These are phyloP conservation scores for Ennomos fuscantarius DNA, from an alignment of 2,888 invertebrate genomes.

Conservation along the genomic window DNA sequence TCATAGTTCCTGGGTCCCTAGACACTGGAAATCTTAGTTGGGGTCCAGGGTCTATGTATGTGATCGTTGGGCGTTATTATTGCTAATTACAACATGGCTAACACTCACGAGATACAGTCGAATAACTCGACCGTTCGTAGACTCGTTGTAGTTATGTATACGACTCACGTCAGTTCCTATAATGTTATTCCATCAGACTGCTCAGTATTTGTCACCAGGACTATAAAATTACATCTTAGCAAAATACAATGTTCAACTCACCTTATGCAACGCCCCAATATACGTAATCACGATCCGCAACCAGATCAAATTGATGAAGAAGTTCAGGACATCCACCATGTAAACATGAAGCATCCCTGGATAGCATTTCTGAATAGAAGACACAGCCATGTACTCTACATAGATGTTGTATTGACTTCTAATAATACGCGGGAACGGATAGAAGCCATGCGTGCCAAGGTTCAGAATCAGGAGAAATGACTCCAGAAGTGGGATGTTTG, in stretches of 20 bases:
- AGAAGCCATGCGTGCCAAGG: conserved; percentile 73
- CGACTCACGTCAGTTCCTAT: no score
- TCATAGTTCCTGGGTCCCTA: no score
- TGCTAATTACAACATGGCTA: no score
- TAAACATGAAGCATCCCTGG: conserved; percentile 69
- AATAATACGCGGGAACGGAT: conserved; percentile 63
- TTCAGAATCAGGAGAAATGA: conserved; percentile 62
- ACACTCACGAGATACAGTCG: no score
- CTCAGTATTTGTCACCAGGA: no score
- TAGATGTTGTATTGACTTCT: conserved; percentile 52
- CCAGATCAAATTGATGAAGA: conserved; percentile 69
- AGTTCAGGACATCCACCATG: conserved; percentile 60
- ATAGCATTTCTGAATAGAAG: conserved; percentile 56
- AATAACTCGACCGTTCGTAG: no score
- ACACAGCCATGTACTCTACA: conserved; percentile 50
- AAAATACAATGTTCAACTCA: conserved; percentile 36
- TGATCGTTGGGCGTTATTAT: no score
- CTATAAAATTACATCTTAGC: neutral
- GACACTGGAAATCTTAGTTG: no score
- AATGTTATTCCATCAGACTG: no score
- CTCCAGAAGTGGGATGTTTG: conserved; percentile 57
- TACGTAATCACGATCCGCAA: conserved; percentile 62
- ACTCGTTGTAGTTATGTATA: no score
- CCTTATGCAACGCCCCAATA: conserved; percentile 62
- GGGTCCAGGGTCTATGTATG: no score